These are phyloP conservation scores for Catharus minimus DNA, from an alignment of 2,113 vertebrate genomes.

Conservation along the genomic window DNA sequence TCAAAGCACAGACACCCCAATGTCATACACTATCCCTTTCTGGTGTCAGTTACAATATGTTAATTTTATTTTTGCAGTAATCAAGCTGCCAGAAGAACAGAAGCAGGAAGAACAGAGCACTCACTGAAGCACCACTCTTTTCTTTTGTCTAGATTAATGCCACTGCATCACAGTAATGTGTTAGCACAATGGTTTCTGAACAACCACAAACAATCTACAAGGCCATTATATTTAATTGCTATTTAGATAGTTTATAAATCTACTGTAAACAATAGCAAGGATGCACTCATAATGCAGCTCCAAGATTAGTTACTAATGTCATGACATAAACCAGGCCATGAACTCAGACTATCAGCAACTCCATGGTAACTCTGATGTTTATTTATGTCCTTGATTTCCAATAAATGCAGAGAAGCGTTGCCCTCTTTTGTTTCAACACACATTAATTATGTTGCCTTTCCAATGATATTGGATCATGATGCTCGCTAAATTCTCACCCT, in stretches of 20 bases:
- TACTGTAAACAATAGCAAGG: background rate
- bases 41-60: background rate
- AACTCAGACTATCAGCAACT: background rate
- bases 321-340: conserved; percentile 7
- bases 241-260: conserved; percentile 49
- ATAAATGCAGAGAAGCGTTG: background rate
- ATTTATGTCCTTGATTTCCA: conserved; percentile 27
- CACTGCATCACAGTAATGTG: background rate
- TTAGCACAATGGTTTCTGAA: background rate
- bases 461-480: background rate
- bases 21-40: background rate
- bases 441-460: conserved; percentile 33
- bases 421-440: background rate
- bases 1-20: background rate
- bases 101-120: background rate
- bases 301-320: conserved; percentile 20
- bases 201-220: conserved; percentile 36
- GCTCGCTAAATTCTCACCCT: background rate
- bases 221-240: conserved; percentile 49
- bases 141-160: background rate
- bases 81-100: background rate
- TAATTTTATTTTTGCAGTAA: background rate
- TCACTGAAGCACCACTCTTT: background rate
- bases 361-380: background rate
- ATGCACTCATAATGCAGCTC: background rate